Evolutionary conservation across 2,113 vertebrate genomes (phyloP).

Genomic region (Pseudorectes ferrugineus): DNA sequence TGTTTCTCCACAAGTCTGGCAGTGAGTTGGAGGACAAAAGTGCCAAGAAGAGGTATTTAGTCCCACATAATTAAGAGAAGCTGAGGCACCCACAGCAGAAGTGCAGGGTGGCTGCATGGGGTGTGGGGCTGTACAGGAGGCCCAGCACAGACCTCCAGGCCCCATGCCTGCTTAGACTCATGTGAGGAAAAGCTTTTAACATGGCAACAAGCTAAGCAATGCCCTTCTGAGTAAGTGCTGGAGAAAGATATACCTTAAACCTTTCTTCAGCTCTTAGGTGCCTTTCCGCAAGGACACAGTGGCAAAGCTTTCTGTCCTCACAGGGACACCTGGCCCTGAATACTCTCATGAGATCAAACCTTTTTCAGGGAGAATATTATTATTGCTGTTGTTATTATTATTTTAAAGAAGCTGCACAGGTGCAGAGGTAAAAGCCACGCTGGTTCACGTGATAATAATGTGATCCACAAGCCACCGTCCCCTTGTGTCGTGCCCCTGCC

Average conservation of each 20-base stretch:
- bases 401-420: background rate
- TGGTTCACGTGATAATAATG: rapidly evolving
- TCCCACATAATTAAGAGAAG: background rate
- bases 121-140: rapidly evolving
- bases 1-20: background rate
- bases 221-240: background rate
- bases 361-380: background rate
- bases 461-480: rapidly evolving
- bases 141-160: too few relatives aligned
- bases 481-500: rapidly evolving
- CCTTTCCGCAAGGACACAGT: background rate
- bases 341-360: background rate
- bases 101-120: rapidly evolving
- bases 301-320: background rate
- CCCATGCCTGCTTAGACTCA: rapidly evolving
- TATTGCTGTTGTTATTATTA: background rate
- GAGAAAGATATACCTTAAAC: background rate
- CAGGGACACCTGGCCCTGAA: background rate
- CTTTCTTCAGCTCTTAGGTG: background rate
- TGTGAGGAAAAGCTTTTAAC: background rate
- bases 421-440: rapidly evolving
- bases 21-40: background rate
- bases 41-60: background rate
- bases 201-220: background rate
- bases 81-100: background rate